Percentiles rank a stretch among this genome's conserved stretches.
phyloP scores from a whole-genome alignment of 2,113 vertebrate species.

The Engraulis encrasicolus region DNA sequence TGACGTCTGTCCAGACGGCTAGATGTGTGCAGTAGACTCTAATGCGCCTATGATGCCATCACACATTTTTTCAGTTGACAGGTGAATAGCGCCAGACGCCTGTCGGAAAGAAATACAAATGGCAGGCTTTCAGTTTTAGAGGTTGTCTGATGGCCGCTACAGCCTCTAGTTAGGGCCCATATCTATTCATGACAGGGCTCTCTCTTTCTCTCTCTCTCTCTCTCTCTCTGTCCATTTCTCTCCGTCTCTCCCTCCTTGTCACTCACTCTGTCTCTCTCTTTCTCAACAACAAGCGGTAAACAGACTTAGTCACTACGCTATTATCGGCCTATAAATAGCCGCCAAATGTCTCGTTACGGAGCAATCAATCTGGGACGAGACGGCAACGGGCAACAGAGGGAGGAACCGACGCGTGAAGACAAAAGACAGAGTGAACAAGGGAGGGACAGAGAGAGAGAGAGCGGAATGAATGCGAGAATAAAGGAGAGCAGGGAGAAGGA shows the following conservation, averaged over 20 bases:
- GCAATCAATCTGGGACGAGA: background rate
- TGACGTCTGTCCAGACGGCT: background rate
- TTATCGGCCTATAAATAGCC: background rate
- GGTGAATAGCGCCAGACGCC: background rate
- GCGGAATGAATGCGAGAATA: background rate
- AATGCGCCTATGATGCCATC: background rate
- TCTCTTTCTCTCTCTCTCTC: no score
- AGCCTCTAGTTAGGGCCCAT: background rate
- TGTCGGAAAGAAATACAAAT: background rate
- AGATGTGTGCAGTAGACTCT: background rate
- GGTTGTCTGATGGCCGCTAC: background rate
- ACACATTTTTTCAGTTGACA: background rate
- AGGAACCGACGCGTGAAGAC: background rate
- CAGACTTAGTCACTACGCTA: background rate
- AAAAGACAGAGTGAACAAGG: background rate
- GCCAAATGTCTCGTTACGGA: background rate
- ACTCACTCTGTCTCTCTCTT: background rate
- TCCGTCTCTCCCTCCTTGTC: no score
- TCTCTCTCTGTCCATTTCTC: no score
- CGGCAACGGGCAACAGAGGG: background rate
- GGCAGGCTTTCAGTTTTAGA: background rate
- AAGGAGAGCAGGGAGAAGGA: background rate
- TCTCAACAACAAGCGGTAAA: background rate
- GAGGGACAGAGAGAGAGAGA: background rate
- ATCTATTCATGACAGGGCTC: no score